Base-by-base conservation (phyloP, 2,797 vertebrate genomes). In the Falco peregrinus region DNA sequence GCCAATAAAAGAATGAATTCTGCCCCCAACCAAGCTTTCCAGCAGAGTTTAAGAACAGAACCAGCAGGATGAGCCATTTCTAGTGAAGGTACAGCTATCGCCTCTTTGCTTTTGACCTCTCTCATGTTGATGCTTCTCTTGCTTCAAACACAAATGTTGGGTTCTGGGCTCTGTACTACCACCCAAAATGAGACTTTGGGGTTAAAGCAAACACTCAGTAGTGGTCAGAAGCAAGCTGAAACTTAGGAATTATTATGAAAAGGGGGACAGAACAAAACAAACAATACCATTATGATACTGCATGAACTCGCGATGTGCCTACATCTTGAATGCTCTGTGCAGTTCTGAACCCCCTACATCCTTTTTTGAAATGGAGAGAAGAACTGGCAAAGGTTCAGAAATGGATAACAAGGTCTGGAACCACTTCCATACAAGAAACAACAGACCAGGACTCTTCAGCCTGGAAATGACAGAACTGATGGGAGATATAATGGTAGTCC, bases 301-400 rank as follows among this genome's bases (percentile, higher is more conserved):
- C 47, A 65, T 43, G 69, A 84, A 68, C 83, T 92, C 92, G 92
- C 1, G 3, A 57, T 10, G 61, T 45, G 74, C 73, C 89, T 78
- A 57, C 25, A 61, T 15, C 61, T 77, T 50, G 77, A 92, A 87
- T 7, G 67, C 59, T 78, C 74, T 82, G 67, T 82, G 87, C 47
- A 41, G 47, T 74, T 88, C 68, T 91, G 60, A 95, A 88, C n/a
- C 15, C 69, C 47, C 84, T 57, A 84, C 50, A 75, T 71, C 50
- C 50, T 87, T 78, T 84, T 81, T 50, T 87, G 89, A 59, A 93
- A 87, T 9, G 35, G 22, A 81, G 79, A 90, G 76, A 88, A 92
- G 74, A 93, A 90, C 63, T 69, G 51, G 75, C 29, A 82, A 82
- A 91, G 74, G 80, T 26, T 92, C 76, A 93, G 80, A 93, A 84